Evolutionary conservation across 2,888 invertebrate genomes (phyloP).

Genomic region (Kryphioiulus occultus): DNA sequence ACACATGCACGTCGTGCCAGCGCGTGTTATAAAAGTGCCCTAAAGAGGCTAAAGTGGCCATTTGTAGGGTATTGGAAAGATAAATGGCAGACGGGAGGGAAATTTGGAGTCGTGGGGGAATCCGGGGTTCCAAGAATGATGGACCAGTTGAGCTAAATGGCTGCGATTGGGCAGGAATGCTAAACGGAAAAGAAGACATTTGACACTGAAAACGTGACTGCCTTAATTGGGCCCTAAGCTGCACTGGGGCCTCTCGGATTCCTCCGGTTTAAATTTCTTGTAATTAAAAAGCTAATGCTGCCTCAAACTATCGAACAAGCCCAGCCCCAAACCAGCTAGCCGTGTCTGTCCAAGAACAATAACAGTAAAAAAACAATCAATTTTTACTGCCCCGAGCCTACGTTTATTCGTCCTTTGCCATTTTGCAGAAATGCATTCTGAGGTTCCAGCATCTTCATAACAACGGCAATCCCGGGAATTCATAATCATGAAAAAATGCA

Average conservation of each 20-base stretch:
- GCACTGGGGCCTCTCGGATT: not conserved
- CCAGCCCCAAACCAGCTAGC: not conserved
- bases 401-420: not conserved
- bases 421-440: constrained; percentile 12
- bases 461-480: not conserved
- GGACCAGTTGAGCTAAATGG: constrained; percentile 17
- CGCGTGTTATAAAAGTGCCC: constrained; percentile 11
- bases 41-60: constrained; percentile 24
- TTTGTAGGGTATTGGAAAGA: constrained; percentile 27
- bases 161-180: not conserved
- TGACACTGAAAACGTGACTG: not conserved
- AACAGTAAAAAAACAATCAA: not conserved
- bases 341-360: constrained; percentile 24
- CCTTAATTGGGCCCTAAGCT: too few species aligned
- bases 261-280: not conserved
- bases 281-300: not conserved
- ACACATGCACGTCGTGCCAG: not conserved
- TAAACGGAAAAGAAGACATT: not conserved
- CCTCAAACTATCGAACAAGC: not conserved
- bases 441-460: not conserved
- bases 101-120: not conserved
- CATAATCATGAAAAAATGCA: not conserved
- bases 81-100: constrained; percentile 6
- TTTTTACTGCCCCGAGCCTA: not conserved
- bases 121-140: not conserved